Evolutionary conservation across 2,797 vertebrate species (phyloP), one percentile per base, ranked within the genome.

Genomic region (Cynopterus sphinx): DNA sequence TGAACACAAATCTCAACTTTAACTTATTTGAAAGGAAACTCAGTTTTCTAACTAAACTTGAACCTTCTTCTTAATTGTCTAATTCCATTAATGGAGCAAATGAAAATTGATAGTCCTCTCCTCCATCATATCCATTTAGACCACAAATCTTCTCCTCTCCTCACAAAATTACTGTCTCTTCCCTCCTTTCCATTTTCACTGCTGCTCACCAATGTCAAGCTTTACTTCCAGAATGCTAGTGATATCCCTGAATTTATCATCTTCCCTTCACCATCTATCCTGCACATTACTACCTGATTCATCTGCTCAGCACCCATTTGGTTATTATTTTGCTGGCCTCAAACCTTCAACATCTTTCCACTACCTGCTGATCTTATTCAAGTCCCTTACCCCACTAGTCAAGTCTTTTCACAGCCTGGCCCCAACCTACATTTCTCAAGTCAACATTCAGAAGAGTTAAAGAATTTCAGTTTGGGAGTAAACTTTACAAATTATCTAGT

Each of bases 141-240:
- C 7, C 31, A 17, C 16, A 24, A 85, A 16, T 78, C 43, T 57
- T 9, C 9, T 19, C 57, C 31, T 84, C 13, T 81, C 31, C 46
- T 75, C 59, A 61, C 33, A 61, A 13, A 68, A 61, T 68, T 0
- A 24, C 41, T 51, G 5, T 53, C 26, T 10, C 61, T 49, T 43
- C 9, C 28, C 17, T 43, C 3, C 13, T 13, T 59, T 41, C 10
- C 28, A 16, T 59, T 33, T 39, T 26, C 11, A n/a, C 19, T n/a
- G 57, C 41, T 0, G 0, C 10, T 2, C 3, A 12, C 41, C 46
- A 6, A 21, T 0, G 0, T 71, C 17, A 8, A 17, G 8, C 2
- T 24, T 57, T 43, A 11, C 33, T 82, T 49, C 26, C 13, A 2
- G n/a, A 84, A 73, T 26, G 12, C n/a, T 24, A 10, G 12, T 41